These are phyloP conservation scores for Diphyllodes magnificus DNA, from an alignment of 2,113 vertebrate species.

Conservation along the genomic window DNA sequence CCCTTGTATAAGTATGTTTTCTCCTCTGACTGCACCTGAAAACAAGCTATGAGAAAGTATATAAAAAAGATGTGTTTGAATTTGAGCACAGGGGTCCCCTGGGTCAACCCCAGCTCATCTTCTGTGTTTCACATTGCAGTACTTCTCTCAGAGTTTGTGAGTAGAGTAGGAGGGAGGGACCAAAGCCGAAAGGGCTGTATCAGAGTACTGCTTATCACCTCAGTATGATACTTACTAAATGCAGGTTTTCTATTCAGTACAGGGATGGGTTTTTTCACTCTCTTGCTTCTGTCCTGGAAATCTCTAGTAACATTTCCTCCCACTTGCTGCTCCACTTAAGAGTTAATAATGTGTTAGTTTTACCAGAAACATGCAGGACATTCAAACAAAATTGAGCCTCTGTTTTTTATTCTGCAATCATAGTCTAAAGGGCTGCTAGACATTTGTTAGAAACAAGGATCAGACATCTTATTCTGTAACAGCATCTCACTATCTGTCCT, in stretches of 20 bases:
- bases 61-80: background rate
- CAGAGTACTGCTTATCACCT: background rate
- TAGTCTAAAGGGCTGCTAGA: background rate
- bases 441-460: background rate
- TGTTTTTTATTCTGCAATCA: background rate
- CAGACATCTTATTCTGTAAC: background rate
- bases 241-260: background rate
- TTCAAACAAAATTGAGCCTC: background rate
- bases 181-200: background rate
- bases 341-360: background rate
- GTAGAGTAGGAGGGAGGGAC: background rate
- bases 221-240: background rate
- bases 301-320: background rate
- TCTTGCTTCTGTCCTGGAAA: background rate
- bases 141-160: background rate
- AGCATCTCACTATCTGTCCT: background rate
- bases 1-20: background rate
- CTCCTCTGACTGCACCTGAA: background rate
- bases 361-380: background rate
- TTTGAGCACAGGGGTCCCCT: background rate
- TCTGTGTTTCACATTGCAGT: background rate
- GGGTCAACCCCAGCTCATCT: background rate
- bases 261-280: background rate
- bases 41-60: background rate
- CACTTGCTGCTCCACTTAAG: background rate